These are phyloP conservation scores for Diachasma alloeum DNA, from an alignment of 1,140 invertebrate species.

Conservation along the genomic window DNA sequence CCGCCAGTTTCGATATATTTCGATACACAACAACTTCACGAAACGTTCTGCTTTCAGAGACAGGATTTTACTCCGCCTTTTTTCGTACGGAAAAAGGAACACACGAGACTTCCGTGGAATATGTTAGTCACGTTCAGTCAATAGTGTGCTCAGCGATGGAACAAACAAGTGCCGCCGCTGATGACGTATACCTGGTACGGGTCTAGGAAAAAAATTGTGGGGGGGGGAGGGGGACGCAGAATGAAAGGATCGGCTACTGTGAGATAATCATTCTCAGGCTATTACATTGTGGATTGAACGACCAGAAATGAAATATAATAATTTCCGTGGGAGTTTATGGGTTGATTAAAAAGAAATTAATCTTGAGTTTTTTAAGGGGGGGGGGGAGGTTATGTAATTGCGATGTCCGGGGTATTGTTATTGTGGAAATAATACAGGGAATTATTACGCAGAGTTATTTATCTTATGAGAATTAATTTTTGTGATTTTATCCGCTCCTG, in stretches of 20 bases:
- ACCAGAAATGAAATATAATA: neutral
- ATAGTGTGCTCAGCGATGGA: slow-evolving; percentile 5
- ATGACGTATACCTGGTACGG: neutral
- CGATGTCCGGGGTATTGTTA: too few relatives aligned
- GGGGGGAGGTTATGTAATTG: too few relatives aligned
- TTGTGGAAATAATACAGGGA: too few relatives aligned
- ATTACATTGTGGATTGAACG: neutral
- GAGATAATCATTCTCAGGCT: slow-evolving; percentile 1
- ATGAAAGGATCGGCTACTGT: neutral
- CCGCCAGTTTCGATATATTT: too few relatives aligned
- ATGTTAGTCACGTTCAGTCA: slow-evolving; percentile 9
- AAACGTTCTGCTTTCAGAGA: too few relatives aligned
- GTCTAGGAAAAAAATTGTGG: neutral
- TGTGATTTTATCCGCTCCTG: too few relatives aligned
- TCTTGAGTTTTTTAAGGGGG: neutral
- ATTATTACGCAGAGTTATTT: too few relatives aligned
- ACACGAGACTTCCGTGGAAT: neutral
- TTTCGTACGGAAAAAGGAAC: neutral
- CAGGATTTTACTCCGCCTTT: neutral
- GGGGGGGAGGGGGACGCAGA: neutral
- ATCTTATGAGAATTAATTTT: too few relatives aligned
- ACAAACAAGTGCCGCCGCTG: neutral
- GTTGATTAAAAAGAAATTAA: neutral
- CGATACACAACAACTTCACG: too few relatives aligned
- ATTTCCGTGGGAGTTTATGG: neutral